Evolutionary conservation across 2,113 vertebrate species (phyloP), one percentile per base, ranked within the genome.

Genomic region (Bufo gargarizans): DNA sequence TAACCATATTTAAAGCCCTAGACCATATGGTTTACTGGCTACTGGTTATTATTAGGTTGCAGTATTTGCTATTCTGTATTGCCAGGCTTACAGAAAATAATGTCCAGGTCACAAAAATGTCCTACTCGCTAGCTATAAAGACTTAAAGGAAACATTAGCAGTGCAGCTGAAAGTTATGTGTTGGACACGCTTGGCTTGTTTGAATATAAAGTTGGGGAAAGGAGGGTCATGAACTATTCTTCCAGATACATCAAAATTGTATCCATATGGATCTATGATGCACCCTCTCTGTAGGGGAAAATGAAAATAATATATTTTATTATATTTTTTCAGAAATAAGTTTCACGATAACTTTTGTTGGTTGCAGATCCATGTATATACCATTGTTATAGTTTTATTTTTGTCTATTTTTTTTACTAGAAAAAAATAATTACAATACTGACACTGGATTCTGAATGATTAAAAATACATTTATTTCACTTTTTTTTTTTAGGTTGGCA

Each of bases 391-490:
- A 43, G 13, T 56, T 79, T 80, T 33, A 1, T 59, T 80, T 56
- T 80, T 20, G 6, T 22, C 20, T 56, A 19, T 77, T 13, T 58
- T 58, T 56, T 17, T 76, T 11, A 49, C 3, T 19, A 47, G 43
- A 47, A 74, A 0, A 79, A 10, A 58, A 33, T 4, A n/a, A 59
- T 56, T 80, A 13, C 10, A 58, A 33, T 17, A 6, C 22, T 33
- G 22, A 19, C 77, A 59, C 7, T 58, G n/a, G 77, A 76, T 49
- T 76, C 17, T 49, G 47, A 76, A 76, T 20, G 8, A 76, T 50
- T 49, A 50, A 76, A 76, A 76, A 50, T 50, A 76, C 72, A 76
- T 76, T 76, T 76, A 76, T 50, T 55, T 55, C 45, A 22, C 9
- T n/a, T 20, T 78, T 55, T n/a, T 20, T 80, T 58, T 16, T 59